Conservation (phyloP, 2,888 invertebrate species). For the Polia nebulosa region DNA sequence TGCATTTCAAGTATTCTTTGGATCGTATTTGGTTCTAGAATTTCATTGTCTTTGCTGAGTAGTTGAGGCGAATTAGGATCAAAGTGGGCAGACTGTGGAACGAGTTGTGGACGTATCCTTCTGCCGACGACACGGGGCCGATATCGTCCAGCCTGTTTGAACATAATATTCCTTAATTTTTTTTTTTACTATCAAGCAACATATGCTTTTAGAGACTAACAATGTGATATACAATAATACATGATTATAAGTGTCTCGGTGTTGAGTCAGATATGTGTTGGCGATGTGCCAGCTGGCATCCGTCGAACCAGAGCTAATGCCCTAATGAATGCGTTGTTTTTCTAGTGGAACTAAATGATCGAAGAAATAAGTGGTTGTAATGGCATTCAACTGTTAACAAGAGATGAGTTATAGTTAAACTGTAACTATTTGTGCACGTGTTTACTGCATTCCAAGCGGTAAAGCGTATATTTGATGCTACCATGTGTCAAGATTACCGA, state of each 20-base stretch:
- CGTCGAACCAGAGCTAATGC: conserved; percentile 74
- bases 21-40: conserved; percentile 78
- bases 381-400: conserved; percentile 71
- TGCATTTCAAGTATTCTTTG: conserved; percentile 87
- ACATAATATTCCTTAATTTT: conserved; percentile 76
- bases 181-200: conserved; percentile 51
- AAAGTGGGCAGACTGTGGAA: conserved; percentile 77
- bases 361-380: conserved; percentile 68
- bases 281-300: conserved; percentile 80
- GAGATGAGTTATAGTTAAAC: conserved; percentile 66
- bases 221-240: conserved; percentile 58
- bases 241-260: conserved; percentile 74
- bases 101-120: conserved; percentile 80
- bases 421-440: conserved; percentile 58
- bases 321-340: conserved; percentile 82
- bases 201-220: conserved; percentile 46
- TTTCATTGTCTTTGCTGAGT: conserved; percentile 62
- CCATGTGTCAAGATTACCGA: conserved; percentile 33
- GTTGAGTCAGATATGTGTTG: conserved; percentile 80
- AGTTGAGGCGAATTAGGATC: conserved; percentile 73
- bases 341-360: conserved; percentile 73
- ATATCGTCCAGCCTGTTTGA: conserved; percentile 89
- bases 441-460: conserved; percentile 57
- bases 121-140: conserved; percentile 85
- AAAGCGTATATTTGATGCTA: conserved; percentile 30